Base-by-base conservation (phyloP, 2,888 invertebrate genomes). In the Agrypnus murinus region DNA sequence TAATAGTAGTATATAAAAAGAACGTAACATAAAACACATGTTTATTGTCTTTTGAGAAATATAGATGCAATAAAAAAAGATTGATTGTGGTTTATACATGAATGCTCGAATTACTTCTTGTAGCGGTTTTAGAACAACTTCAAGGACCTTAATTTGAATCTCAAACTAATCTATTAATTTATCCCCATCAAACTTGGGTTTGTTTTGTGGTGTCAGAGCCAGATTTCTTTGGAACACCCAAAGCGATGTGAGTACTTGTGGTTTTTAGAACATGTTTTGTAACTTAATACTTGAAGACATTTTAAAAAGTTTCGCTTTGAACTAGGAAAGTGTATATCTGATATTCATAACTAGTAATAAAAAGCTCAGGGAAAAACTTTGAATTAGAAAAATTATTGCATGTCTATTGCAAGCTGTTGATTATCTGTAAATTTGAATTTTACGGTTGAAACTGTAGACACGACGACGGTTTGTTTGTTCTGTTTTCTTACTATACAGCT, bases 161-260 rank as follows among this genome's bases (percentile, higher is more conserved):
- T 40, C 12, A 40, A 40, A n/a, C 12, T 5, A n/a, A 40, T 15
- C 14, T 43, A 14, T 43, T 43, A 43, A 43, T 15, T n/a, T n/a
- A n/a, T n/a, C 15, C 12, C 12, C 25, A 25, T 25, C 25, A 3
- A 1, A 5, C n/a, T n/a, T n/a, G 15, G 14, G 12, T 15, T 15
- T 43, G 43, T 5, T 43, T 43, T 43, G 14, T 43, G 7, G 6
- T 15, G 43, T 43, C 43, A 43, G 7, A 15, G 7, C 8, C 25
- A 25, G 43, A 43, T 43, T 43, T 15, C 14, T 43, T 25, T 5
- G 43, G 43, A 43, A 43, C 43, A 12, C 43, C 43, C 43, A 43
- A 4, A 15, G n/a, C n/a, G n/a, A n/a, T n/a, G n/a, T n/a, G n/a
- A n/a, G n/a, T 25, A 25, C 25, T 38, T 38, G 38, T 38, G 38